These are phyloP conservation scores for Alfaro cultratus DNA, from an alignment of 2,797 vertebrate genomes.

Conservation along the genomic window DNA sequence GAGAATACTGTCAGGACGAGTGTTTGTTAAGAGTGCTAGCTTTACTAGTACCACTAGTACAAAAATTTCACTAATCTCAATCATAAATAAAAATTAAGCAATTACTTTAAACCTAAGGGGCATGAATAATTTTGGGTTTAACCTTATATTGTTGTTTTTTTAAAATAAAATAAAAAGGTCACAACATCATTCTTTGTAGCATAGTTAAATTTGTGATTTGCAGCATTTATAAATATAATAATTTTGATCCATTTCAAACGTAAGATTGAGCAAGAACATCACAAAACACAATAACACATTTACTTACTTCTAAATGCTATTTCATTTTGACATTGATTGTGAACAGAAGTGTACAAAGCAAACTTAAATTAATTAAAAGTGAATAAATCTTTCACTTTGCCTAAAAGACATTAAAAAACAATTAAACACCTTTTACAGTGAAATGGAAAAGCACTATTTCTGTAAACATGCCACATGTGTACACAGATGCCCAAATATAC, in stretches of 20 bases:
- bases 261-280: not conserved
- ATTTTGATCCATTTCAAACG: not conserved
- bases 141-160: not conserved
- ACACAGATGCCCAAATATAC: not conserved
- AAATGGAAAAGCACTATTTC: slow-evolving; percentile 34
- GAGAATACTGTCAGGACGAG: not conserved
- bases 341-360: not conserved
- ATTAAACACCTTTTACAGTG: slow-evolving; percentile 12
- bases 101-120: not conserved
- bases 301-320: not conserved
- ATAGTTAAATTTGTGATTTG: not conserved
- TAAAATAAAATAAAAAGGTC: not conserved
- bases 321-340: not conserved
- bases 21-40: not conserved
- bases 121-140: not conserved
- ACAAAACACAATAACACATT: not conserved
- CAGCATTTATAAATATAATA: not conserved
- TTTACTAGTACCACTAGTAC: not conserved
- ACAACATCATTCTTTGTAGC: not conserved
- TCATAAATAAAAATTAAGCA: not conserved
- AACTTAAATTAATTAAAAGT: not conserved
- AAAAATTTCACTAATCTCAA: not conserved
- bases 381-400: slow-evolving; percentile 1
- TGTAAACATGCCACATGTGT: slow-evolving; percentile 35
- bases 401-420: slow-evolving; percentile 9